Conservation (phyloP, 1,140 invertebrate genomes). For the Penaeus vannamei region DNA sequence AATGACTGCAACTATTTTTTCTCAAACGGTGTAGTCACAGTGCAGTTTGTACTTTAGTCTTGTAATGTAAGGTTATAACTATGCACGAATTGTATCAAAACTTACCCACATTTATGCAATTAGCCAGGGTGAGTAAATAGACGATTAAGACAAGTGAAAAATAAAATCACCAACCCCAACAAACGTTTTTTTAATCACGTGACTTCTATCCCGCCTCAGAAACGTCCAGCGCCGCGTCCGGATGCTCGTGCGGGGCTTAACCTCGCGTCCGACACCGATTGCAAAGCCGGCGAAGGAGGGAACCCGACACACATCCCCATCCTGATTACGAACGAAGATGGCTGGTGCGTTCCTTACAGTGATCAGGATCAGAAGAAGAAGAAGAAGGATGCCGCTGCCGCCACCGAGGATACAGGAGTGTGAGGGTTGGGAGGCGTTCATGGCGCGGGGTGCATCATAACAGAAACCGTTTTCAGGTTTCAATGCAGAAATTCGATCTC, state of each 20-base stretch:
- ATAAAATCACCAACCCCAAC: too few species aligned
- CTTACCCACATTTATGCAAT: too few species aligned
- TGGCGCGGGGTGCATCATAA: too few species aligned
- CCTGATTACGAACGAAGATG: constrained; percentile 55
- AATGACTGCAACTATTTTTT: too few species aligned
- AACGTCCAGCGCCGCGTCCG: not conserved
- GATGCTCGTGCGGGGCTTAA: constrained; percentile 6
- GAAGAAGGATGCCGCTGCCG: constrained; percentile 6
- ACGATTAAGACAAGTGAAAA: too few species aligned
- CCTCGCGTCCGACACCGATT: constrained; percentile 45
- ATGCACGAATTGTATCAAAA: too few species aligned
- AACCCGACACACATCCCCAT: constrained; percentile 51
- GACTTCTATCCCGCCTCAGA: not conserved
- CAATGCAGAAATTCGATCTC: too few species aligned
- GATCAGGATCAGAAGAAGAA: constrained; percentile 41
- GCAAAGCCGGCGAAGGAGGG: constrained; percentile 43
- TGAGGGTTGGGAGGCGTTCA: not conserved
- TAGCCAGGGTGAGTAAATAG: too few species aligned
- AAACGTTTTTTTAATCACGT: not conserved
- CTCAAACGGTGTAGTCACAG: too few species aligned
- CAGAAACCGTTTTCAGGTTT: too few species aligned
- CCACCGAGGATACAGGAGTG: constrained; percentile 53
- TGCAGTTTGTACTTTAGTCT: too few species aligned
- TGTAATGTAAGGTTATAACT: too few species aligned
- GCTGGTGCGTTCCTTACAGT: constrained; percentile 58